These are phyloP conservation scores for Bombylius discolor DNA, from an alignment of 2,888 invertebrate species.

Conservation along the genomic window DNA sequence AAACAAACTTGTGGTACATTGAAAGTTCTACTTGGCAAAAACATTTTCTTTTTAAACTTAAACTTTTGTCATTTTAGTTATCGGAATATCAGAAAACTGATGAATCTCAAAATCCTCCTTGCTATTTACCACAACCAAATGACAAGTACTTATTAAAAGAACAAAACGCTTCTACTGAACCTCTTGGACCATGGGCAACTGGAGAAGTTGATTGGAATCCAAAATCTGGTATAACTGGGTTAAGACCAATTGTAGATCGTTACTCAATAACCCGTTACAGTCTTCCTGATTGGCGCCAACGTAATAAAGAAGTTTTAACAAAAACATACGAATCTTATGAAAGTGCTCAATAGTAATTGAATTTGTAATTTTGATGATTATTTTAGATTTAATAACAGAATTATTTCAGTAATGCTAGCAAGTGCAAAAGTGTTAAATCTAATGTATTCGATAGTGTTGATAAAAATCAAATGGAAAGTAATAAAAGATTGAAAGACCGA, in stretches of 20 bases:
- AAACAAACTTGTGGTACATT: neutral
- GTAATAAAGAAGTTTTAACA: constrained; percentile 43
- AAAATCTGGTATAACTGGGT: constrained; percentile 53
- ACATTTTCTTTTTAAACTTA: too few relatives aligned
- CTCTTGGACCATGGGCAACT: constrained; percentile 52
- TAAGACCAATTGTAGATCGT: constrained; percentile 59
- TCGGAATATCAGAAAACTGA: constrained; percentile 15
- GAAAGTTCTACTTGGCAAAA: too few relatives aligned
- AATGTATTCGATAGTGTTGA: constrained; percentile 52
- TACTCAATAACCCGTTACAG: constrained; percentile 63
- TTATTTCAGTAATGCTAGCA: constrained; percentile 40
- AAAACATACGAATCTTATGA: constrained; percentile 36
- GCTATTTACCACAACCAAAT: constrained; percentile 44
- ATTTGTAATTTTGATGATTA: neutral
- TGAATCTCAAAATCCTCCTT: constrained; percentile 30
- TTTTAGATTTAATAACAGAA: neutral
- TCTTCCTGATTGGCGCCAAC: constrained; percentile 56
- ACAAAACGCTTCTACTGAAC: constrained; percentile 37
- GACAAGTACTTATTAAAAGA: constrained; percentile 36
- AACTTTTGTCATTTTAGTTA: neutral
- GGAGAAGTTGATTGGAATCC: constrained; percentile 64
- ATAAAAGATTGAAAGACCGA: constrained; percentile 49
- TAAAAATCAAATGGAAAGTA: constrained; percentile 55
- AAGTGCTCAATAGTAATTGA: constrained; percentile 39
- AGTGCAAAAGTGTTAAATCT: constrained; percentile 49